Percentiles rank a stretch among this genome's conserved stretches.
These are phyloP conservation scores for Corynorhinus townsendii DNA, from an alignment of 2,113 vertebrate species.

Conservation along the genomic window DNA sequence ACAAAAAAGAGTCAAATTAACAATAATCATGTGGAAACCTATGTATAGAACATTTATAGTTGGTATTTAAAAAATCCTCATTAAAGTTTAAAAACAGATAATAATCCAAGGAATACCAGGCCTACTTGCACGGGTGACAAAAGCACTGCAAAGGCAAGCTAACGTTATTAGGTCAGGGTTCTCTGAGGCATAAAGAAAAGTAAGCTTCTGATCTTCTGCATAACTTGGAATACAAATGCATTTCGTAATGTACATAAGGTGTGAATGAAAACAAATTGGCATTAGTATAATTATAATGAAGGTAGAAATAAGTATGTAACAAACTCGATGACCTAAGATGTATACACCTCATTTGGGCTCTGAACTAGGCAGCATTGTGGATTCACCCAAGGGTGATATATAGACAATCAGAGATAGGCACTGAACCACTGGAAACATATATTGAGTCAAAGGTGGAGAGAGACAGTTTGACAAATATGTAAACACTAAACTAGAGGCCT, in stretches of 20 bases:
- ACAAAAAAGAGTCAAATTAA: not conserved
- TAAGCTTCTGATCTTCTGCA: not conserved
- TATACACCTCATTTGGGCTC: not conserved
- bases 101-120: not conserved
- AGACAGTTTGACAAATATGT: not conserved
- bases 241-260: not conserved
- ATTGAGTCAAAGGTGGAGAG: not conserved
- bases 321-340: not conserved
- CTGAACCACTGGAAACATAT: not conserved
- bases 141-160: not conserved
- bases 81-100: not conserved
- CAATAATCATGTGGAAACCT: not conserved
- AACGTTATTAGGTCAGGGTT: not conserved
- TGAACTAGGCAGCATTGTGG: not conserved
- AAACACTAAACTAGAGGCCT: not conserved
- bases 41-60: not conserved
- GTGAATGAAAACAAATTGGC: not conserved
- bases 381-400: fast-evolving
- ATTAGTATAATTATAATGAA: not conserved
- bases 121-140: not conserved
- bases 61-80: not conserved
- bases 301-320: not conserved
- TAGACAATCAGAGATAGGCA: not conserved
- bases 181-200: not conserved
- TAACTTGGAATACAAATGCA: not conserved